These are phyloP conservation scores for Halictus rubicundus DNA, from an alignment of 1,140 invertebrate species.

Conservation along the genomic window DNA sequence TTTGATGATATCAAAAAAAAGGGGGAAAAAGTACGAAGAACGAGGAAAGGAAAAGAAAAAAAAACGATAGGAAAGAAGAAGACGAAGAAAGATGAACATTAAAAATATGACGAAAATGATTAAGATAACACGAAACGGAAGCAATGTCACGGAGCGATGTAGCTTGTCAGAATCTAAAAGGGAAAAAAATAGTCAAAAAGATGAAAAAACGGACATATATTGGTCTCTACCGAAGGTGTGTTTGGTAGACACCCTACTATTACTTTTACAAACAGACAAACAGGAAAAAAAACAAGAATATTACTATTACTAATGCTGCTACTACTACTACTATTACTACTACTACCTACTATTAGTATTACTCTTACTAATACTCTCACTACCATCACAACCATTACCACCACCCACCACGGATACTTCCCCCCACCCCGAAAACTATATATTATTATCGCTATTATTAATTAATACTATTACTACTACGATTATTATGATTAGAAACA, in stretches of 20 bases:
- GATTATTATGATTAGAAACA: constrained; percentile 43
- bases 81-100: too few relatives aligned
- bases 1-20: constrained; percentile 74
- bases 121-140: constrained; percentile 43
- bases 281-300: constrained; percentile 51
- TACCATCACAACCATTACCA: constrained; percentile 34
- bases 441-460: constrained; percentile 28
- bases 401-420: constrained; percentile 42
- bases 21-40: constrained; percentile 26
- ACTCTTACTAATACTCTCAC: constrained; percentile 47
- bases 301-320: constrained; percentile 50
- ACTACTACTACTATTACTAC: constrained; percentile 40
- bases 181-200: not conserved
- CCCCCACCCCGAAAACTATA: constrained; percentile 20
- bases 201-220: constrained; percentile 36
- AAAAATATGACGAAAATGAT: not conserved
- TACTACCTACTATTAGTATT: constrained; percentile 47
- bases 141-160: constrained; percentile 73
- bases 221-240: constrained; percentile 71
- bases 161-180: constrained; percentile 63
- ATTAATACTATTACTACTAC: constrained; percentile 29
- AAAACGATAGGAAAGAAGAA: too few relatives aligned
- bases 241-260: constrained; percentile 74
- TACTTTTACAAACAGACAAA: constrained; percentile 58
- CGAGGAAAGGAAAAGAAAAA: too few relatives aligned